Evolutionary conservation across 1,140 invertebrate species (phyloP), one percentile per base, ranked within the genome.

Genomic region (Scaptodrosophila lebanonensis): DNA sequence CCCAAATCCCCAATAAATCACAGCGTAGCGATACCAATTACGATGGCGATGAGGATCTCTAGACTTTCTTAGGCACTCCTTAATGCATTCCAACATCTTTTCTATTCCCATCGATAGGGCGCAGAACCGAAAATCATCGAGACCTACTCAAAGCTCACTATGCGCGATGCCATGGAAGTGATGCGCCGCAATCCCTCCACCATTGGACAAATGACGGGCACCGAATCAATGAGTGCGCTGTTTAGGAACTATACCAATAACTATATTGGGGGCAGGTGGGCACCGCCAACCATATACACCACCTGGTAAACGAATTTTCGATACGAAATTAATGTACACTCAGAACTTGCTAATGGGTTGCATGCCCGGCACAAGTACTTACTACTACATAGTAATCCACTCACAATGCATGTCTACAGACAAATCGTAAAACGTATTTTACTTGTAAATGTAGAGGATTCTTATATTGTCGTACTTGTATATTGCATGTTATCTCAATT

Each of bases 61-160:
- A 25, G 22, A 25, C 22, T 3, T 25, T 25, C 8, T 25, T 3
- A 4, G 8, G 8, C 22, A 25, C 22, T 25, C 8, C 3, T n/a
- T 25, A 25, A 25, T 25, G 3, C 22, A 8, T 25, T 25, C 8
- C 8, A 25, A 25, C 22, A 25, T 25, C 3, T n/a, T n/a, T n/a
- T n/a, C n/a, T n/a, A n/a, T n/a, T n/a, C n/a, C 1, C 4, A 6
- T 44, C 9, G 8, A 9, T 79, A 92, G 88, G 95, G 95, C 11
- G 93, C 93, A 27, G 95, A 97, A 84, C 95, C 96, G 42, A 98
- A 98, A 87, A 97, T 98, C 67, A 89, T 98, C 60, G 95, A 98
- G 86, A 98, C 96, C 0, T 97, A 95, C 88, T 96, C 95, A 3
- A 96, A 97, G 84, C 88, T 98, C 36, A 95, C 95, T 17, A 95